Evolutionary conservation across 2,113 vertebrate species (phyloP).

Genomic region (Murina feae): DNA sequence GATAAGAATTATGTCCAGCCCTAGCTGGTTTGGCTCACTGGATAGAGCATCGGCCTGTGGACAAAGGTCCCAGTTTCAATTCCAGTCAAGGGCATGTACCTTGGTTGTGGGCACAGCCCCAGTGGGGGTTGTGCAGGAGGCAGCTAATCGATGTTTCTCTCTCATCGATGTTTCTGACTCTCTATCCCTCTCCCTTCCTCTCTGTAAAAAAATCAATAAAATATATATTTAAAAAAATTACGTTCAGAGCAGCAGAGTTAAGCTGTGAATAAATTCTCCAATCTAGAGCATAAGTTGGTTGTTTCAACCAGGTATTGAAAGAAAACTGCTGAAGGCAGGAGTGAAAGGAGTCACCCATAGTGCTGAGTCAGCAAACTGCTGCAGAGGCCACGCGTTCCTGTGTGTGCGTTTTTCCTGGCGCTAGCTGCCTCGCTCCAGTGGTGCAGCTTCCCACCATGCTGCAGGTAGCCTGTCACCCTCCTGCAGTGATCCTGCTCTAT

Average conservation of each 20-base stretch:
- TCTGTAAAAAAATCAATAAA: no score
- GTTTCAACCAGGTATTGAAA: neutral
- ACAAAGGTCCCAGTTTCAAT: no score
- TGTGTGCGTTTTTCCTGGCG: neutral
- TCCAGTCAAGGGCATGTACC: no score
- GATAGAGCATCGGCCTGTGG: no score
- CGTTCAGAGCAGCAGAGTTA: neutral
- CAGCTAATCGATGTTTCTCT: no score
- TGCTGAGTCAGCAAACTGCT: neutral
- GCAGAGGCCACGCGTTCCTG: fast-evolving
- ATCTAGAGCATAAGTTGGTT: neutral
- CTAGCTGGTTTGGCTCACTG: no score
- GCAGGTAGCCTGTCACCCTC: neutral
- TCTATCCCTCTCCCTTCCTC: no score
- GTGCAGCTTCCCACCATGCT: neutral
- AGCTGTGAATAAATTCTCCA: neutral
- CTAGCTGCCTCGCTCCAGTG: no score
- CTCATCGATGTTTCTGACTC: no score
- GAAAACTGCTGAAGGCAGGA: neutral
- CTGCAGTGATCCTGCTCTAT: neutral
- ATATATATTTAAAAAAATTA: no score
- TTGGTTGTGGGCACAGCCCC: no score
- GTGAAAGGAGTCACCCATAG: neutral
- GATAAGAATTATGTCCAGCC: neutral
- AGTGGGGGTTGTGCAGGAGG: no score